A percentile compares a stretch with the other conserved stretches of the same genome.
Evolutionary conservation across 1,140 invertebrate genomes (phyloP).

Genomic region (Oryzaephilus surinamensis): DNA sequence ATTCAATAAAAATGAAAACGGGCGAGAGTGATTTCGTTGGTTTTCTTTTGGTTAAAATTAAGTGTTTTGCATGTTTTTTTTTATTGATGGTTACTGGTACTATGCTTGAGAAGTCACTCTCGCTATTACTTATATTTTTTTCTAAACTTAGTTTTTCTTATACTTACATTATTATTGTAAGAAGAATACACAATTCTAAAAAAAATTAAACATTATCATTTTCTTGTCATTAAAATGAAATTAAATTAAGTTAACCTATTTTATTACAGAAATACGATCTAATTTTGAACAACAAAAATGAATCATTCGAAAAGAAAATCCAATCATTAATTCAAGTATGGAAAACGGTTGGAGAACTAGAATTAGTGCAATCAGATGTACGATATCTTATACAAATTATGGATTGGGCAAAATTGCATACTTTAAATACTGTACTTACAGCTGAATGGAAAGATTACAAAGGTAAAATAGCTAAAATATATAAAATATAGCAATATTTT

Average conservation of each 20-base stretch:
- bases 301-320: constrained; percentile 28
- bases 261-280: constrained; percentile 31
- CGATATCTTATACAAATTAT: constrained; percentile 28
- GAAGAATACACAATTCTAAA: too few relatives aligned
- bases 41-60: too few relatives aligned
- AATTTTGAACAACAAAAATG: constrained; percentile 27
- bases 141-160: too few relatives aligned
- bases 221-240: too few relatives aligned
- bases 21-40: too few relatives aligned
- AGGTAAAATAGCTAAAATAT: constrained; percentile 18
- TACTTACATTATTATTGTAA: too few relatives aligned
- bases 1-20: too few relatives aligned
- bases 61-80: too few relatives aligned
- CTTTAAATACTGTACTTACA: constrained; percentile 32
- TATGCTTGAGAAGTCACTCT: too few relatives aligned
- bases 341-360: constrained; percentile 25
- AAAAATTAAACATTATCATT: too few relatives aligned
- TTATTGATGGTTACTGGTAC: too few relatives aligned
- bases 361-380: constrained; percentile 21
- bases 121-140: too few relatives aligned
- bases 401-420: constrained; percentile 33
- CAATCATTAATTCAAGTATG: constrained; percentile 31
- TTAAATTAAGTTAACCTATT: constrained; percentile 13
- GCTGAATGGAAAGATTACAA: constrained; percentile 32
- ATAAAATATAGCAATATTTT: background rate